Evolutionary conservation across 2,888 invertebrate genomes (phyloP).

Genomic region (Hoplodrina blanda): DNA sequence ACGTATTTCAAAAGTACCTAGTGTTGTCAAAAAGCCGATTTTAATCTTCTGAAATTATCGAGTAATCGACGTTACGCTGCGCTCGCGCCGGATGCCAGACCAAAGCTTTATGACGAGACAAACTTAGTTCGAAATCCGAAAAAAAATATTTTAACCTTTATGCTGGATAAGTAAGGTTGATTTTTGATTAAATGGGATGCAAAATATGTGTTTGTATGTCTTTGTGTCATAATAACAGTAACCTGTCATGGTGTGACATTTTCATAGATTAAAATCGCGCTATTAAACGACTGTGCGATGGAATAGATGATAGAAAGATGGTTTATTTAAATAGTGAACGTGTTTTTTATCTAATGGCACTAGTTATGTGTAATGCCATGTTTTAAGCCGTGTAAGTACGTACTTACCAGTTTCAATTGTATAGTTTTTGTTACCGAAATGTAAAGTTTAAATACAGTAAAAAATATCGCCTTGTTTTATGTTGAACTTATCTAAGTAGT

Average conservation of each 20-base stretch:
- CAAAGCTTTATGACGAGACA: constrained; percentile 72
- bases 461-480: not conserved
- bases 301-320: constrained; percentile 82
- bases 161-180: constrained; percentile 43
- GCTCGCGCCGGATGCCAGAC: constrained; percentile 87
- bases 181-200: constrained; percentile 32
- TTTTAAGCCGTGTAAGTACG: constrained; percentile 53
- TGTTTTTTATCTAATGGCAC: constrained; percentile 67
- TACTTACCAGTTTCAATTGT: constrained; percentile 35
- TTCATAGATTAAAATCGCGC: constrained; percentile 83
- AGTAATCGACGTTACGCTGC: constrained; percentile 88
- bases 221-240: constrained; percentile 85
- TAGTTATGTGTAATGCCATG: constrained; percentile 59
- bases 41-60: constrained; percentile 88
- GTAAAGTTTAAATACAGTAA: constrained; percentile 2
- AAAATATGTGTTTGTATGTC: constrained; percentile 58
- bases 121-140: constrained; percentile 20
- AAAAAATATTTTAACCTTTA: constrained; percentile 54
- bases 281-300: constrained; percentile 84
- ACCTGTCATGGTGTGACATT: constrained; percentile 88
- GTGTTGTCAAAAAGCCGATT: constrained; percentile 86
- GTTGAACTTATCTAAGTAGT: not conserved
- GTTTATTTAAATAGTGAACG: constrained; percentile 78
- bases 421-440: constrained; percentile 9
- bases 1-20: constrained; percentile 74